Base-by-base conservation (phyloP, 2,888 invertebrate genomes). In the Melinaea marsaeus region DNA sequence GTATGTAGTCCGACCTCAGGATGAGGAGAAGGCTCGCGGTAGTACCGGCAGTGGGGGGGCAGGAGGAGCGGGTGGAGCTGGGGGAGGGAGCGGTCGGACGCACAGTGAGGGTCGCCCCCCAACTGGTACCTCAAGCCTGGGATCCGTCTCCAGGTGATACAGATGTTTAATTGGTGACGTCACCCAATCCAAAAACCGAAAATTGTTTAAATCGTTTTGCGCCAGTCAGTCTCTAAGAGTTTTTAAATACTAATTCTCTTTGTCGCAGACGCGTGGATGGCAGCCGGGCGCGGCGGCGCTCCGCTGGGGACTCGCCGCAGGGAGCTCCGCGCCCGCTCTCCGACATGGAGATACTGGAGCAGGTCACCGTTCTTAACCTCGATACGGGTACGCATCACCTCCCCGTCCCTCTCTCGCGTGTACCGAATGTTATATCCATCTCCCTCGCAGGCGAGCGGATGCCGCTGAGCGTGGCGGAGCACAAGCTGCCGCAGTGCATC, bases 391-490 rank as follows among this genome's bases (percentile, higher is more conserved):
- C 60, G 61, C 65, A 55, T 3, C 3, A 13, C 1, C 3, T 11
- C 22, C 9, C 45, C 3, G 34, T 5, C 11, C 13, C 13, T 0
- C n/a, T 5, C 22, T 3, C 7, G 13, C 32, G n/a, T 33, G 9
- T 11, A 4, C 13, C 32, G 42, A 13, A 9, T 11, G 6, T 11
- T 42, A 42, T 42, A 42, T 42, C 42, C 11, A 3, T 42, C 42
- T 9, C 9, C 42, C 42, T 42, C 42, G 42, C 92, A 77, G 97
- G 98, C 2, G 98, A 98, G 86, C 93, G 96, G 72, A 95, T 98
- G 74, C 98, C 98, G n/a, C 90, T 99, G 65, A 98, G 97, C 79
- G 95, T 96, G 75, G 98, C 98, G 2, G 98, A 98, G 81, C 98
- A 98, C 81, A 97, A 97, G 86, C 88, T 97, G 70, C 97, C 97